Evolutionary conservation across 2,888 invertebrate species (phyloP).

Genomic region (Drosophila borborema): DNA sequence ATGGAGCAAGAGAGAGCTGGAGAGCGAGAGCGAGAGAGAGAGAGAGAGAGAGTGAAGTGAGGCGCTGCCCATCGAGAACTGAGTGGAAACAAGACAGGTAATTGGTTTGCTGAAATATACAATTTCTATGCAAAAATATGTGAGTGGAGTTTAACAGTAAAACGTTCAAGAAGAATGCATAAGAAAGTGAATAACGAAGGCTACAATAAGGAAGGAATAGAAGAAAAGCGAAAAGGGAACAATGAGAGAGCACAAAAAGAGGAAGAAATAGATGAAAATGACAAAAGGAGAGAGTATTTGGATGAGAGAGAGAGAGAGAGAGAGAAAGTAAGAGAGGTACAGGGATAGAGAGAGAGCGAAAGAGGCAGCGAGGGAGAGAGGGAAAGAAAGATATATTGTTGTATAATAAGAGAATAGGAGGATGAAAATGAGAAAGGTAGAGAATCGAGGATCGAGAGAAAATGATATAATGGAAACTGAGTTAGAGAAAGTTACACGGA

Average conservation of each 20-base stretch:
- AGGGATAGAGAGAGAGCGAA: not conserved
- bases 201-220: no score
- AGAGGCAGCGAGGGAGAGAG: not conserved
- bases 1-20: not conserved
- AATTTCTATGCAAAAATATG: conserved; percentile 28
- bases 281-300: not conserved
- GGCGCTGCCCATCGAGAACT: not conserved
- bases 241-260: not conserved
- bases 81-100: not conserved
- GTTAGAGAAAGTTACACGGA: no score
- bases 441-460: no score
- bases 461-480: no score
- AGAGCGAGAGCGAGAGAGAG: not conserved
- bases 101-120: conserved; percentile 3
- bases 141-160: not conserved
- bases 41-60: not conserved
- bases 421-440: no score
- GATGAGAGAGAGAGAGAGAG: not conserved
- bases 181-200: not conserved
- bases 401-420: no score
- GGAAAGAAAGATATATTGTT: no score
- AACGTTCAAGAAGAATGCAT: conserved; percentile 12
- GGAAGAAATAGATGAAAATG: not conserved
- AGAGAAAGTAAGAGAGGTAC: not conserved
- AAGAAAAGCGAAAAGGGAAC: no score